Percentiles rank a stretch among this genome's conserved stretches.
Evolutionary conservation across 1,140 invertebrate genomes (phyloP).

Genomic region (Magallana gigas): DNA sequence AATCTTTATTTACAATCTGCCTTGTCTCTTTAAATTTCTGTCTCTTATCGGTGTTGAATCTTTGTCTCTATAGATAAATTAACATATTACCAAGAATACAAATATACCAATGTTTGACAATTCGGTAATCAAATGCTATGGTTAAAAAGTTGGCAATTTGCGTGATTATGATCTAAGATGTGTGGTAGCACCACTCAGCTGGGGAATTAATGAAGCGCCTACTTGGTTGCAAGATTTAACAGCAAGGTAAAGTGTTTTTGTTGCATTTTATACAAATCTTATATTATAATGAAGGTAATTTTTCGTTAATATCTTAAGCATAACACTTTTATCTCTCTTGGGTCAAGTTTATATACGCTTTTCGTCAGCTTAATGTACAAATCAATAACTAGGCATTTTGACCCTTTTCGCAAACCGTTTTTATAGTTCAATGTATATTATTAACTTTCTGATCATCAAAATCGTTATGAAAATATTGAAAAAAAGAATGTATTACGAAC

Average conservation of each 20-base stretch:
- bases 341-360: too few species aligned
- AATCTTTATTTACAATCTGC: slow-evolving; percentile 20
- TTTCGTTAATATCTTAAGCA: too few species aligned
- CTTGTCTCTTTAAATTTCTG: slow-evolving; percentile 12
- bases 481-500: background rate
- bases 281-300: too few species aligned
- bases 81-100: background rate
- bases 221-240: background rate
- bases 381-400: too few species aligned
- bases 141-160: slow-evolving; percentile 25
- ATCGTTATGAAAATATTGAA: too few species aligned
- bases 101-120: background rate
- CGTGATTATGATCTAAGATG: background rate
- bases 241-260: background rate
- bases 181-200: background rate
- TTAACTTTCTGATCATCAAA: too few species aligned
- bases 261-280: too few species aligned
- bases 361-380: too few species aligned
- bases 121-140: background rate
- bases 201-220: background rate
- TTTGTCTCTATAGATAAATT: background rate
- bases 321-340: too few species aligned
- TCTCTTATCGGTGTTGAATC: background rate
- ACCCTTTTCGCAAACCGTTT: too few species aligned
- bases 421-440: too few species aligned